Base-by-base conservation (phyloP, 2,113 vertebrate species). In the Patagioenas fasciata region DNA sequence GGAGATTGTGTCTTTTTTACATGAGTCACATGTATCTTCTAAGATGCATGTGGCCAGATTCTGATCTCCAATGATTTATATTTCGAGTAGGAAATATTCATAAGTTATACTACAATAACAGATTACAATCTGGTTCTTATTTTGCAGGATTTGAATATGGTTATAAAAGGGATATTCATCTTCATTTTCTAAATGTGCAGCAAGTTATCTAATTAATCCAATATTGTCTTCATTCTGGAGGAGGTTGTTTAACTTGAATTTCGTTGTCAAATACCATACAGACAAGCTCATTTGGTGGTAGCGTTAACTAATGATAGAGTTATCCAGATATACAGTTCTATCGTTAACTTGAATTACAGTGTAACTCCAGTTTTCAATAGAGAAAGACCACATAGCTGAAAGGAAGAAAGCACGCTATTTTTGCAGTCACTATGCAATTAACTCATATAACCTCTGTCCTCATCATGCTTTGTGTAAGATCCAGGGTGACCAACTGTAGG, bases 401-500 rank as follows among this genome's bases (percentile, higher is more conserved):
- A 54, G 78, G 88, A 95, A 91, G 74, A 77, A 80, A 90, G 32
- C 57, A 77, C 6, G 1, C 71, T 86, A 67, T 95, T 95, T 96
- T 95, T 93, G 62, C 91, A 93, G 80, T 51, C 48, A 19, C 81
- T 85, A 2, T 93, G 70, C 91, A 97, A 94, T 97, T 97, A 96
- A 95, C 86, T 95, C 85, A 48, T 75, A 65, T 95, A 96, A 96
- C 96, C 96, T 82, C 86, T 85, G 69, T 71, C 75, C 93, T 94
- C 3, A 1, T 91, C 93, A 70, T 90, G 80, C 74, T 93, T 94
- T 96, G 86, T 95, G 3, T 61, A 71, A 85, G 93, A 93, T 90
- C 79, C 61, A 62, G 74, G 88, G 92, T 97, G 95, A 92, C 60
- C 75, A 88, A 86, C 83, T 91, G 65, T 29, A 85, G 95, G 96